phyloP scores from a whole-genome alignment of 2,797 vertebrate species.

The Lacerta agilis region DNA sequence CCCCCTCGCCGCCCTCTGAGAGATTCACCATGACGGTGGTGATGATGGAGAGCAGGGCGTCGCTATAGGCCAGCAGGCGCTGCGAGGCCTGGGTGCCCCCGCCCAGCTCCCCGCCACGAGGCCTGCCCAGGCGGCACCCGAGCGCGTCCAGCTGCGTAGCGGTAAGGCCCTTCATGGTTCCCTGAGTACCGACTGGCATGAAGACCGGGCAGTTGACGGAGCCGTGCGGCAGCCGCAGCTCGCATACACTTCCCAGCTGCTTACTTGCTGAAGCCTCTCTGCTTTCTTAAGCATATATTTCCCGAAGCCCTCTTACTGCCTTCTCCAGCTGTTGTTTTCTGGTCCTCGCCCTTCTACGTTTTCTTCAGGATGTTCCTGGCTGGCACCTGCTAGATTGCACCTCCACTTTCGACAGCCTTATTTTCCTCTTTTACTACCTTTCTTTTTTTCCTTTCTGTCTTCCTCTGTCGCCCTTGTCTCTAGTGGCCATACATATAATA shows the following conservation, averaged over 20 bases:
- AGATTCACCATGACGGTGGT: constrained; percentile 92
- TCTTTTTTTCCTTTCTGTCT: neutral
- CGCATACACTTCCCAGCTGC: neutral
- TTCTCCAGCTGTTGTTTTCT: neutral
- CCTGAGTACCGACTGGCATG: too few species aligned
- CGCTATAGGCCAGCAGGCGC: constrained; percentile 91
- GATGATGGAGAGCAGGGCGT: constrained; percentile 93
- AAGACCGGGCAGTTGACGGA: too few species aligned
- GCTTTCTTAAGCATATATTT: neutral
- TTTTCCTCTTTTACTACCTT: neutral
- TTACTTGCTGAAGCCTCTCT: neutral
- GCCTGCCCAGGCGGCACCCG: accelerated
- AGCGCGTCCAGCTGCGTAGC: too few species aligned
- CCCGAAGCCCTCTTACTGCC: neutral
- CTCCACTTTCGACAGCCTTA: neutral
- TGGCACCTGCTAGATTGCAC: neutral
- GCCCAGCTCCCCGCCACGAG: neutral
- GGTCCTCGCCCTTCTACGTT: neutral
- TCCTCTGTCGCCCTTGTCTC: neutral
- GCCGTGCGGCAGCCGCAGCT: too few species aligned
- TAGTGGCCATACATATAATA: too few species aligned
- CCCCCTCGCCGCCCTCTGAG: too few species aligned
- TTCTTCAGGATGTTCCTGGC: neutral
- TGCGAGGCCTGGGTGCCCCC: constrained; percentile 86
- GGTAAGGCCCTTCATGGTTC: too few species aligned